Base-by-base conservation (phyloP, 2,888 invertebrate species). In the Spialia ferax region DNA sequence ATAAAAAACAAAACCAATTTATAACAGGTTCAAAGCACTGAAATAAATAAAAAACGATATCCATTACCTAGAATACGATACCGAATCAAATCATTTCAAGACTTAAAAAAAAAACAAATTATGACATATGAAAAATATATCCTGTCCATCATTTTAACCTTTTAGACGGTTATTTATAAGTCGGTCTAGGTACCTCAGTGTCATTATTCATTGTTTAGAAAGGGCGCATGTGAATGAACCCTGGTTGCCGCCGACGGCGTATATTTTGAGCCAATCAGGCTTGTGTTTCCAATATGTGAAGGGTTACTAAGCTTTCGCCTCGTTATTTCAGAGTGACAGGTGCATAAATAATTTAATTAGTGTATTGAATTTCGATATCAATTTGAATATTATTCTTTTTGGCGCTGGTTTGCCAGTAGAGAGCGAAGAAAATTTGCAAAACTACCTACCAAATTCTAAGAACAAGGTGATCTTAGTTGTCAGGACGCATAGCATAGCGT, bases 131-230 rank as follows among this genome's bases (percentile, higher is more conserved):
- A 65, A 59, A 57, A 42, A 65, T 59, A 57, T 6, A 22, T 48
- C 52, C 57, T 59, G 64, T 65, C 64, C 32, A 59, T 65, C 64
- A 50, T 57, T 55, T 32, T 68, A 72, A 71, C 65, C 67, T 70
- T 67, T 70, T 60, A 68, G 64, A 69, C 57, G 64, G 65, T 57
- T 64, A 69, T 68, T 69, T 66, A 60, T 59, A 59, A 59, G 57
- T 63, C 64, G 69, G 69, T 61, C 54, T 69, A 64, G 45, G 52
- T 55, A 69, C 29, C 13, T 23, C 7, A 63, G 67, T 67, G 71
- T 66, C 72, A 72, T 70, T 71, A 72, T 71, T 71, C 71, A 72
- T 70, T 71, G 68, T 73, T 72, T 71, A 64, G 60, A 73, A 73
- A 71, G 73, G 74, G 72, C 71, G 69, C 56, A 62, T 70, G 74